Conservation (phyloP, 2,113 vertebrate genomes). For the Lanius ludovicianus region DNA sequence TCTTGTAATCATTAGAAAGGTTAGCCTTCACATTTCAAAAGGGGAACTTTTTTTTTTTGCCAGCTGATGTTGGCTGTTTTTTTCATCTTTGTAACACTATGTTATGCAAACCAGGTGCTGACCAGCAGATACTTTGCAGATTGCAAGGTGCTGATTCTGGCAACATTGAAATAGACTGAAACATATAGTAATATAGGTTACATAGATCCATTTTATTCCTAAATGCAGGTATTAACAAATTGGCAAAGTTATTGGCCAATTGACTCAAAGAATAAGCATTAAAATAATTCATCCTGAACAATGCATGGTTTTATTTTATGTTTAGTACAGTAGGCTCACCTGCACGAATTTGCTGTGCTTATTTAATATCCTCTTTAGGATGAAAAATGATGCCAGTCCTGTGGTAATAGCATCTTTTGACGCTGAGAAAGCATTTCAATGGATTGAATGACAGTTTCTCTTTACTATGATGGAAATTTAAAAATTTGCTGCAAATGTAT, state of each 20-base stretch:
- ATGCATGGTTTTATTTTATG: conserved; percentile 70
- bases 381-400: conserved; percentile 71
- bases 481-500: conserved; percentile 60
- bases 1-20: conserved; percentile 22
- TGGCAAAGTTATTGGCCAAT: conserved; percentile 70
- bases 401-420: conserved; percentile 71
- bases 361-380: conserved; percentile 76
- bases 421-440: conserved; percentile 67
- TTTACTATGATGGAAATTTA: conserved; percentile 63
- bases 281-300: conserved; percentile 75
- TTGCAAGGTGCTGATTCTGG: background rate
- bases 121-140: conserved; percentile 4
- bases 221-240: conserved; percentile 56
- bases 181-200: background rate
- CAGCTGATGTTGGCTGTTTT: background rate
- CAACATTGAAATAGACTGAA: background rate
- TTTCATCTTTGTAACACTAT: background rate
- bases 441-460: conserved; percentile 65
- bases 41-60: background rate
- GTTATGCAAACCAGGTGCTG: conserved; percentile 52
- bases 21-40: conserved; percentile 7
- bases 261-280: conserved; percentile 68
- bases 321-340: conserved; percentile 61
- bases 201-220: conserved; percentile 44
- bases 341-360: conserved; percentile 72